Evolutionary conservation across 2,888 invertebrate genomes (phyloP), one percentile per base, ranked within the genome.

Genomic region (Diogma glabrata): DNA sequence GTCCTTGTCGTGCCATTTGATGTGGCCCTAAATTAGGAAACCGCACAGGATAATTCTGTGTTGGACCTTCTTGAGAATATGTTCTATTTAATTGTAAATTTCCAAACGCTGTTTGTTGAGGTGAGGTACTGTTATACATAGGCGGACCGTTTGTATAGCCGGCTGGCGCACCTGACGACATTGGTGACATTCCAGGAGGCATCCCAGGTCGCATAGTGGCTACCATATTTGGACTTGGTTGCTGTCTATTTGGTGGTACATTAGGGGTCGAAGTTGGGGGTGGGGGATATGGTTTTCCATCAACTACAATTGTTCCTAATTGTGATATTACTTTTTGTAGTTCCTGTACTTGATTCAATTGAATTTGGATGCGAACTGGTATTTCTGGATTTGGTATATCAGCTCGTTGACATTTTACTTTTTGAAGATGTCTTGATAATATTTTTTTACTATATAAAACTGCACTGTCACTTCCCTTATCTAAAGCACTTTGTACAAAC

Each of bases 371-470:
- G 62, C 88, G 76, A 57, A 89, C 87, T 28, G 88, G 88, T 59
- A 89, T 87, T 72, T 89, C 88, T 16, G 89, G 89, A 75, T 89
- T 89, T 57, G 89, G 89, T 65, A 89, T 88, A 72, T 89, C 88
- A 3, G 88, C 88, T 60, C 88, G 76, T 55, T 85, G 81, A 61
- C 82, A 81, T 71, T 88, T 89, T 61, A 89, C 82, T 64, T 87
- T 77, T 69, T 85, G 85, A 60, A 88, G 73, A 71, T 88, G 87
- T 57, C 77, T 76, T 47, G 81, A 79, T 53, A 80, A 75, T 57
- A 79, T 82, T 72, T 82, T 84, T 76, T 89, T 90, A 69, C 84
- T 82, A 66, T 84, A 84, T 56, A 91, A 73, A 60, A 91, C 75
- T 43, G 90, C 89, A 70, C 86, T 84, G 67, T 91, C 90, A 59